Evolutionary conservation across 2,797 vertebrate genomes (phyloP).

Genomic region (Sebastes steindachneri): DNA sequence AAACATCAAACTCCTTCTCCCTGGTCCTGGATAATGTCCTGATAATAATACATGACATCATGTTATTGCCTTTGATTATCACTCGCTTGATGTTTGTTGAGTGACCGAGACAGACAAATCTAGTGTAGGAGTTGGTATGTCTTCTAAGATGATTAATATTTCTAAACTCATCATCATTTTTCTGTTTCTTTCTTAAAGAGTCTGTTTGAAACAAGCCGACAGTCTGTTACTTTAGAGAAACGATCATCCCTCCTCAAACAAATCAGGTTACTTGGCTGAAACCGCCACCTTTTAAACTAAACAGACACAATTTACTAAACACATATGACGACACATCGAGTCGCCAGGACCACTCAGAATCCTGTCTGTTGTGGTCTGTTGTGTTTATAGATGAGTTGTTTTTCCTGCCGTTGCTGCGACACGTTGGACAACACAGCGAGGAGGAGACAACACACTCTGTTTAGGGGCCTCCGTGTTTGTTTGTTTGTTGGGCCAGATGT

Average conservation of each 20-base stretch:
- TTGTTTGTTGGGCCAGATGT: constrained; percentile 44
- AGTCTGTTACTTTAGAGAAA: constrained; percentile 7
- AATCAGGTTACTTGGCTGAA: constrained; percentile 32
- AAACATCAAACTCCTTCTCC: constrained; percentile 7
- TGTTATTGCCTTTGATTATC: not conserved
- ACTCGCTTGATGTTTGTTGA: not conserved
- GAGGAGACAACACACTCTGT: constrained; percentile 8
- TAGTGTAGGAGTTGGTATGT: not conserved
- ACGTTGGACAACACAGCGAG: constrained; percentile 24
- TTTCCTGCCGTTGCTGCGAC: constrained; percentile 7
- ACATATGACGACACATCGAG: constrained; percentile 25
- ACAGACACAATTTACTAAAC: constrained; percentile 42
- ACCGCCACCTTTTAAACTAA: constrained; percentile 18
- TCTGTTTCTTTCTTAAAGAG: not conserved
- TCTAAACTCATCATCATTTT: not conserved
- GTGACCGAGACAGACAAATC: not conserved
- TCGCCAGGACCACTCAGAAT: not conserved
- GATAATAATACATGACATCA: constrained; percentile 38
- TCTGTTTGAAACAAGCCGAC: not conserved
- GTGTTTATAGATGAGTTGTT: constrained; percentile 30
- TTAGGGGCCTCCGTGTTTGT: not conserved
- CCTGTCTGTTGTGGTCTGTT: not conserved
- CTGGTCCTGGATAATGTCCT: constrained; percentile 36
- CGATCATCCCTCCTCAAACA: constrained; percentile 32
- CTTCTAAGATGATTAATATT: not conserved